Percentiles rank a stretch among this genome's conserved stretches.
phyloP scores from a whole-genome alignment of 2,113 vertebrate genomes.

The Saguinus midas region DNA sequence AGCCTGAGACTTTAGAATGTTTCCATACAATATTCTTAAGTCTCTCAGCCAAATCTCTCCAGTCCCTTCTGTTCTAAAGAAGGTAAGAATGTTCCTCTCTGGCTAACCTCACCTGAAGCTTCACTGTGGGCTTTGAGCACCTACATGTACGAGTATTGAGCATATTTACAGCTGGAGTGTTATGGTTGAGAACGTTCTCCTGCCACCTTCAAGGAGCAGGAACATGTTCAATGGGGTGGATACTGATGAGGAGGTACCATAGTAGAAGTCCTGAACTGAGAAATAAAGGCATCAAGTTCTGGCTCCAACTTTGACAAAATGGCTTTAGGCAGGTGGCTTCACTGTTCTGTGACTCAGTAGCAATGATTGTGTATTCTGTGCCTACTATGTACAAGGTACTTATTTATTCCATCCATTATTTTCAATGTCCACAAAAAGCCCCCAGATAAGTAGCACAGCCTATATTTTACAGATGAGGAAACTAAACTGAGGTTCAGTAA shows the following conservation, averaged over 20 bases:
- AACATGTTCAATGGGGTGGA: not conserved
- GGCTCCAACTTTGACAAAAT: not conserved
- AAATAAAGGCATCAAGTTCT: not conserved
- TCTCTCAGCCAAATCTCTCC: not conserved
- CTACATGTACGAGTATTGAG: accelerated
- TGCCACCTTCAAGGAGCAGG: not conserved
- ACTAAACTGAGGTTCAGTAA: not conserved
- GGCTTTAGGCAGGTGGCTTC: not conserved
- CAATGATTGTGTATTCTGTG: not conserved
- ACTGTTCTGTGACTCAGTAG: not conserved
- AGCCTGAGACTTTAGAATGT: too few species aligned
- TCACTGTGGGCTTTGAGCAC: too few species aligned
- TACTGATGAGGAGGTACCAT: accelerated
- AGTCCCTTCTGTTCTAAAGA: not conserved
- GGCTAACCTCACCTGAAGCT: not conserved
- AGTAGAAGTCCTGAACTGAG: not conserved
- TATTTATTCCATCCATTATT: not conserved
- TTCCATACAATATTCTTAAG: not conserved
- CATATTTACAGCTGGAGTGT: not conserved
- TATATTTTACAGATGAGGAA: not conserved
- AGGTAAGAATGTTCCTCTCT: not conserved
- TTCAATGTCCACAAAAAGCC: not conserved
- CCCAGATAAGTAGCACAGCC: accelerated
- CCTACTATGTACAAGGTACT: not conserved
- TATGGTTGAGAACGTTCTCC: not conserved